These are phyloP conservation scores for Chunga burmeisteri DNA, from an alignment of 2,113 vertebrate genomes.

Conservation along the genomic window DNA sequence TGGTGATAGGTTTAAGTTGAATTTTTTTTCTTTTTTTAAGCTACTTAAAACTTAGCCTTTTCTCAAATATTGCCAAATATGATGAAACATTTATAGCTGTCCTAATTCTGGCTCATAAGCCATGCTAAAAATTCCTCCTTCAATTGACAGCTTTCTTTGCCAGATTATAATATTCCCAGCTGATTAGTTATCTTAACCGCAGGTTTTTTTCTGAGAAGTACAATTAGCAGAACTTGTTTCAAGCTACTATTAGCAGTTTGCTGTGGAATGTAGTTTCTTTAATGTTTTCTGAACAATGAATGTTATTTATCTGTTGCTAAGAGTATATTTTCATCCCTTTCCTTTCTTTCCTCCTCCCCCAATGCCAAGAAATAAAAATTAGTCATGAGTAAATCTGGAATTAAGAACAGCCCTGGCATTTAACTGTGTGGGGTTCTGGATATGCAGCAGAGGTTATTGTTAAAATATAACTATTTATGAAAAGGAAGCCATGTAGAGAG, in stretches of 20 bases:
- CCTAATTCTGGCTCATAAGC: conserved; percentile 34
- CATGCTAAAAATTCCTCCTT: conserved; percentile 40
- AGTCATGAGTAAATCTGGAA: not conserved
- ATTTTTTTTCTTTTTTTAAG: not conserved
- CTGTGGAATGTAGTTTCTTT: conserved; percentile 22
- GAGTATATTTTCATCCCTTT: not conserved
- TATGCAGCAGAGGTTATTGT: not conserved
- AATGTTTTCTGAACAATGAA: not conserved
- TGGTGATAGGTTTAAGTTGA: not conserved
- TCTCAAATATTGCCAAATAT: not conserved
- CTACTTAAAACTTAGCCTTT: conserved; percentile 5
- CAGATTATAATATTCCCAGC: conserved; percentile 40
- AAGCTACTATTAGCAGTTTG: not conserved
- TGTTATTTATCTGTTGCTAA: not conserved
- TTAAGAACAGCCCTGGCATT: not conserved
- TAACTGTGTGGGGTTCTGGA: not conserved
- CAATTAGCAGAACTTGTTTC: conserved; percentile 45
- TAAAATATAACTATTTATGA: not conserved
- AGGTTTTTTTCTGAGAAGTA: not conserved
- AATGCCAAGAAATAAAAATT: not conserved
- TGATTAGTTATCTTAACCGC: conserved; percentile 33
- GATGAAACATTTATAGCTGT: conserved; percentile 12
- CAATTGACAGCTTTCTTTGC: conserved; percentile 38
- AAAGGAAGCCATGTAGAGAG: not conserved
- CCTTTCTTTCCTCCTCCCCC: not conserved